These are phyloP conservation scores for Venusia cambrica DNA, from an alignment of 2,888 invertebrate genomes.

Conservation along the genomic window DNA sequence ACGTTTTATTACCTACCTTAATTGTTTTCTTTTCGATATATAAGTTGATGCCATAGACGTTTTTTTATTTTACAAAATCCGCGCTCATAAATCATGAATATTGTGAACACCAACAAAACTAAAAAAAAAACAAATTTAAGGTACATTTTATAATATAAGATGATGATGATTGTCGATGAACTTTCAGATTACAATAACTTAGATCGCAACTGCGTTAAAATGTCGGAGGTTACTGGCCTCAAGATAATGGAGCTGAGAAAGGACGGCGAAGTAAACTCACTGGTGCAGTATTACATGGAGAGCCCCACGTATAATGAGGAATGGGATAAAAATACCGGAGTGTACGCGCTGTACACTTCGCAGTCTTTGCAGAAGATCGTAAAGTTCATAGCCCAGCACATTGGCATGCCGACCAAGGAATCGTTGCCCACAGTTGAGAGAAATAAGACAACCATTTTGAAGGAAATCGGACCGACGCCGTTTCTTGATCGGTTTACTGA, in stretches of 20 bases:
- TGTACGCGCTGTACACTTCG: slow-evolving; percentile 48
- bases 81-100: background rate
- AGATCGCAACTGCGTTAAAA: slow-evolving; percentile 49
- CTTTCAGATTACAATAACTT: slow-evolving; percentile 55
- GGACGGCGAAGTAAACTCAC: slow-evolving; percentile 50
- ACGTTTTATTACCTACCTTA: too few species aligned
- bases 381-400: slow-evolving; percentile 41
- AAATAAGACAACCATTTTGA: slow-evolving; percentile 33
- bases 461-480: slow-evolving; percentile 47
- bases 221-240: slow-evolving; percentile 57
- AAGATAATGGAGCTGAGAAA: slow-evolving; percentile 54
- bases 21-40: too few species aligned
- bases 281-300: slow-evolving; percentile 58
- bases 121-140: too few species aligned
- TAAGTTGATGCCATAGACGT: too few species aligned
- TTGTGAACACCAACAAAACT: slow-evolving; percentile 1
- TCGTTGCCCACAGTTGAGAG: slow-evolving; percentile 1
- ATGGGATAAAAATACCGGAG: slow-evolving; percentile 48
- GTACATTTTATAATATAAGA: too few species aligned
- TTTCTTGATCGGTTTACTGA: slow-evolving; percentile 37
- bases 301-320: slow-evolving; percentile 49
- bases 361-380: slow-evolving; percentile 53
- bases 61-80: too few species aligned
- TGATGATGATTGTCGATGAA: too few species aligned
- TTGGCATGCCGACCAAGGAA: slow-evolving; percentile 11